Evolutionary conservation across 2,797 vertebrate genomes (phyloP).

Genomic region (Microctenopoma stevenorrisi): DNA sequence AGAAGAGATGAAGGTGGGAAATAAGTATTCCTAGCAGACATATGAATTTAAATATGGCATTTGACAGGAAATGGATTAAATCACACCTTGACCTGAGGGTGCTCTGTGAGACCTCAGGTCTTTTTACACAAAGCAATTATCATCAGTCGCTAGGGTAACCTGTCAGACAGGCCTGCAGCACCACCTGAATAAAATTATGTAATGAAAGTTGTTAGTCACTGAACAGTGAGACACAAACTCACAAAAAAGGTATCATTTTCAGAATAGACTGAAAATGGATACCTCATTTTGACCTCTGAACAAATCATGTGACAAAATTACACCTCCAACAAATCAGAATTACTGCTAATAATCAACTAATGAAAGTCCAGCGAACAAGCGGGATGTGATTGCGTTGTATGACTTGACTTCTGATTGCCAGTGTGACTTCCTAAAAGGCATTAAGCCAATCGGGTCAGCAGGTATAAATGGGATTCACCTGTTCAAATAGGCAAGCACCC

Average conservation of each 20-base stretch:
- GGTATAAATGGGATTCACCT: conserved; percentile 86
- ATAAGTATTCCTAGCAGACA: conserved; percentile 5
- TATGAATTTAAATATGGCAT: conserved; percentile 39
- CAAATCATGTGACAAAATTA: neutral
- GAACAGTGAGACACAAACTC: neutral
- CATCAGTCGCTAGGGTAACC: conserved; percentile 63
- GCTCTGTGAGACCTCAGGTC: conserved; percentile 56
- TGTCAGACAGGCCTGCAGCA: conserved; percentile 57
- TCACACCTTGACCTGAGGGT: conserved; percentile 69
- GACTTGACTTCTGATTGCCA: conserved; percentile 20
- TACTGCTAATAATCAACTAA: conserved; percentile 4
- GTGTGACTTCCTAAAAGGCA: conserved; percentile 65
- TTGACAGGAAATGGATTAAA: conserved; percentile 67
- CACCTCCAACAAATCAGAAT: neutral
- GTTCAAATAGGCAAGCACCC: conserved; percentile 83
- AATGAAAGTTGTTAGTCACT: conserved; percentile 23
- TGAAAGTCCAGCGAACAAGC: neutral
- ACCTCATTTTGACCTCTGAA: neutral
- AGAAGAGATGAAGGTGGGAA: neutral
- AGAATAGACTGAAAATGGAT: neutral
- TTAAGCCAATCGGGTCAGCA: conserved; percentile 72
- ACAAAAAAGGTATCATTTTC: neutral
- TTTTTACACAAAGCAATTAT: conserved; percentile 51
- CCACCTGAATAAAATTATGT: conserved; percentile 56
- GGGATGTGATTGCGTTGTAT: conserved; percentile 42